Evolutionary conservation across 2,888 invertebrate genomes (phyloP), one percentile per base, ranked within the genome.

Genomic region (Gasteruption jaculator): DNA sequence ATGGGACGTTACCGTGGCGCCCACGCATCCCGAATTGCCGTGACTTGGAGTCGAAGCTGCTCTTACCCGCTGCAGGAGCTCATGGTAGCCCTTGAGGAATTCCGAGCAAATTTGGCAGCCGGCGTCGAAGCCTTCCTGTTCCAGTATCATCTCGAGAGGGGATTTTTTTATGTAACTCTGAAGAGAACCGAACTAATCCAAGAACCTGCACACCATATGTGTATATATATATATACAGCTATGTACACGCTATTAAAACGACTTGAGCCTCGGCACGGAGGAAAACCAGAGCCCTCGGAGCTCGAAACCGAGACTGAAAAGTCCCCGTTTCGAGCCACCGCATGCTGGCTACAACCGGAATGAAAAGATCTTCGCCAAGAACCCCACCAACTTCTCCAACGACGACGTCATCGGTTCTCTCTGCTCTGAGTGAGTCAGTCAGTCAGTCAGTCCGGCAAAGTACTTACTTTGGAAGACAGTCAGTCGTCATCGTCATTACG

Each of bases 31-130:
- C n/a, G n/a, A n/a, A n/a, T n/a, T n/a, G n/a, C n/a, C n/a, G n/a
- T n/a, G n/a, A n/a, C n/a, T n/a, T n/a, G n/a, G n/a, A n/a, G n/a
- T 22, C 35, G 26, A 10, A 31, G 31, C 63, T 47, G 41, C 71
- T 73, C 70, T 75, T 82, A 85, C 85, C 83, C 80, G 80, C 72
- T 77, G 76, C 71, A 83, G 76, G 62, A 83, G 76, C 58, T 83
- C 79, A 53, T 82, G 81, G 65, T 83, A 82, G 62, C 83, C 76
- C 58, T 80, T 71, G 60, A 83, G 76, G 71, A 85, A 83, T 71
- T 86, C 85, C 66, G 83, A 83, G 71, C 86, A 77, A 58, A 84
- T 79, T 71, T 85, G 83, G 55, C 85, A 85, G 5, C 82, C 75
- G 63, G 76, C 69, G 58, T 75, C 72, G 56, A 57, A 75, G 54